Conservation (phyloP, 2,113 vertebrate genomes). For the Sorex fumeus region DNA sequence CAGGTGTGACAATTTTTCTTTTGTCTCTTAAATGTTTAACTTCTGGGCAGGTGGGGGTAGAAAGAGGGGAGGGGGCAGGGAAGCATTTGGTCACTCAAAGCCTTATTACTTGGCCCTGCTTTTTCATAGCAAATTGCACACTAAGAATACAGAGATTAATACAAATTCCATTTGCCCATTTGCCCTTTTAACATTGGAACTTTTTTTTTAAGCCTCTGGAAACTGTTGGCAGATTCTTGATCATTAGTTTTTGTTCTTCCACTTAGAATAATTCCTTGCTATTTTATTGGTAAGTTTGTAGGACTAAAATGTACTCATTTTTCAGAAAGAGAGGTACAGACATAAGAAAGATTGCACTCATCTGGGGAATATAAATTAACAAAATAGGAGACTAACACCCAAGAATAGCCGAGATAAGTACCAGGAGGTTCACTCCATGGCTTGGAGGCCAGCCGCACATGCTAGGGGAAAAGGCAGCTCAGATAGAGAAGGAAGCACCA, state of each 20-base stretch:
- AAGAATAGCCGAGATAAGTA: too few species aligned
- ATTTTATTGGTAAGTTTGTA: conserved; percentile 26
- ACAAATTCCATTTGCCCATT: not conserved
- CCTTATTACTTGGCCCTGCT: not conserved
- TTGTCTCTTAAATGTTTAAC: not conserved
- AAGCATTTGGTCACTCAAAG: not conserved
- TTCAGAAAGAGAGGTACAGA: too few species aligned
- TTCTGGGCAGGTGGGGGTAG: not conserved
- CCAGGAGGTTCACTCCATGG: too few species aligned
- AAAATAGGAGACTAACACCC: too few species aligned
- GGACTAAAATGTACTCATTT: conserved; percentile 27
- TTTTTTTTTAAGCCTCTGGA: not conserved
- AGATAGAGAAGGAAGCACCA: too few species aligned
- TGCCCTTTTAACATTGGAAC: conserved; percentile 25
- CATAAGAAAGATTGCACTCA: too few species aligned
- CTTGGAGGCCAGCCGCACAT: too few species aligned
- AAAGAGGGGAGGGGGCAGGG: too few species aligned
- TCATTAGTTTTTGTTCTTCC: conserved; percentile 53
- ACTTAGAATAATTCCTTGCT: not conserved
- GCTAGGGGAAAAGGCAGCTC: too few species aligned
- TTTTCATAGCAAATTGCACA: not conserved
- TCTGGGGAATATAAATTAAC: too few species aligned
- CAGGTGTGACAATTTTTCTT: not conserved
- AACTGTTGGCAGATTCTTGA: not conserved
- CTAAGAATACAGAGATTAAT: conserved; percentile 24